Conservation (phyloP, 2,888 invertebrate species). For the Cinara cedri region DNA sequence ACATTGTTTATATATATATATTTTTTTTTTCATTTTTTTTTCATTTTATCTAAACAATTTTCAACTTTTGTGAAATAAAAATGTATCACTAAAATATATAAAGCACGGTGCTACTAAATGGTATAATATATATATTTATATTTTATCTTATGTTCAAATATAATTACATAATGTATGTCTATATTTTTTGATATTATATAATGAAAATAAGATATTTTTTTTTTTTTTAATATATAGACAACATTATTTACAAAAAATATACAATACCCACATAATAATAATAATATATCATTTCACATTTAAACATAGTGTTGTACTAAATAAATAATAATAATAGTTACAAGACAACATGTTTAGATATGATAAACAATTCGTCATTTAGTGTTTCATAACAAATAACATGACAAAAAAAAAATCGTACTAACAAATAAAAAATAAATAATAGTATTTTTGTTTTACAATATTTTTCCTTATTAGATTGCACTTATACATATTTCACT, state of each 20-base stretch:
- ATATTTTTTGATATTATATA: slow-evolving; percentile 42
- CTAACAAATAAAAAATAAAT: slow-evolving; percentile 51
- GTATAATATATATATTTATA: slow-evolving; percentile 31
- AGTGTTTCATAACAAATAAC: slow-evolving; percentile 42
- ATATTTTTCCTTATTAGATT: slow-evolving; percentile 13
- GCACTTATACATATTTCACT: slow-evolving; percentile 14
- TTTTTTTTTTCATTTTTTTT: slow-evolving; percentile 21
- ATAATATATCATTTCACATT: slow-evolving; percentile 15
- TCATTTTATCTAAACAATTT: slow-evolving; percentile 52
- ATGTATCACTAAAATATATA: slow-evolving; percentile 54
- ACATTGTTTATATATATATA: slow-evolving; percentile 18
- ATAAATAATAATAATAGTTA: neutral
- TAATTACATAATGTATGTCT: slow-evolving; percentile 43
- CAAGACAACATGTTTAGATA: neutral
- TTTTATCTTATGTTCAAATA: slow-evolving; percentile 40
- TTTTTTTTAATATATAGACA: slow-evolving; percentile 24
- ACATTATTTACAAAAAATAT: slow-evolving; percentile 48
- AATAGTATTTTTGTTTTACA: slow-evolving; percentile 28
- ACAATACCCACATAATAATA: slow-evolving; percentile 30
- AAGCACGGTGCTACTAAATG: slow-evolving; percentile 52
- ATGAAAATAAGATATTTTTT: slow-evolving; percentile 48
- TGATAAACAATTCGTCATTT: slow-evolving; percentile 39
- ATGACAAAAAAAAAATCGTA: slow-evolving; percentile 2
- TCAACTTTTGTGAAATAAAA: slow-evolving; percentile 54
- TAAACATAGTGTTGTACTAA: slow-evolving; percentile 13